A percentile compares a stretch with the other conserved stretches of the same genome.
Conservation (phyloP, 2,797 vertebrate genomes). For the Sebastes kiyomatsui region DNA sequence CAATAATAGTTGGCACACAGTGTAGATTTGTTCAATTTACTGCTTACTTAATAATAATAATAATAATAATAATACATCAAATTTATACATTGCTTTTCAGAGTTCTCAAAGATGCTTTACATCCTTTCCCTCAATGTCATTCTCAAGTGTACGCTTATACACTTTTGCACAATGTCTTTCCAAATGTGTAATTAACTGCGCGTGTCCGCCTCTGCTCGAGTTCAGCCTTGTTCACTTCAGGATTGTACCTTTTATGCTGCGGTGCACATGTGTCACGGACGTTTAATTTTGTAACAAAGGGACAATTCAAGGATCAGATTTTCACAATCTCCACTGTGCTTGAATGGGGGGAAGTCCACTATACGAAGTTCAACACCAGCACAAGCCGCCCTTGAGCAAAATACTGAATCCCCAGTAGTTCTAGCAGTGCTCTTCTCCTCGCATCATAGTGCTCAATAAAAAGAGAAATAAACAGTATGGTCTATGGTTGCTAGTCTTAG, state of each 20-base stretch:
- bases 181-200: background rate
- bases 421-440: background rate
- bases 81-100: background rate
- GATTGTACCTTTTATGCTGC: background rate
- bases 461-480: background rate
- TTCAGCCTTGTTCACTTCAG: slow-evolving; percentile 3
- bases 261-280: background rate
- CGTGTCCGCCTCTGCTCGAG: background rate
- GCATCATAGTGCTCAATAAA: background rate
- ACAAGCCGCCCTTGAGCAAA: background rate
- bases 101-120: background rate
- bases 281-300: slow-evolving; percentile 14
- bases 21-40: background rate
- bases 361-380: background rate
- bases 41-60: background rate
- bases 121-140: slow-evolving; percentile 2
- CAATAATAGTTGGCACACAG: background rate
- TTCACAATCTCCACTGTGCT: background rate
- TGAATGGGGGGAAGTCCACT: background rate
- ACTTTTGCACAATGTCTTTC: background rate
- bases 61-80: background rate
- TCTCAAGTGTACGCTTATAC: background rate
- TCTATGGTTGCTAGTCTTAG: background rate
- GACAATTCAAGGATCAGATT: background rate
- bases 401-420: background rate